phyloP scores from a whole-genome alignment of 1,140 invertebrate species.

The Aphelinus atriplicis region DNA sequence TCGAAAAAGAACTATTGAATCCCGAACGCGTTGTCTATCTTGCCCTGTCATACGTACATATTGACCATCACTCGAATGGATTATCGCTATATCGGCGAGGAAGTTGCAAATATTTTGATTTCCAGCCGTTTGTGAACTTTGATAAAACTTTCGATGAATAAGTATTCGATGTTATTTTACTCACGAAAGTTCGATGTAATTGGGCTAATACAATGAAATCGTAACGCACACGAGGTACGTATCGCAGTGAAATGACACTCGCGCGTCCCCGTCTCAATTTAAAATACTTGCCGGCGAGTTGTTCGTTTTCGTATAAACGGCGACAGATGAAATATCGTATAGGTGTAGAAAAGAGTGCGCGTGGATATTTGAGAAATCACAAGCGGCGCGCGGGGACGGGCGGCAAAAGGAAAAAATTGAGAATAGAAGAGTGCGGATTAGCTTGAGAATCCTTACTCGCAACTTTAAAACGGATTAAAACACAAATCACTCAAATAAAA shows the following conservation, averaged over 20 bases:
- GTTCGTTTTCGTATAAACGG: conserved; percentile 23
- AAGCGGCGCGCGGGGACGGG: conserved; percentile 10
- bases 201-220: no score
- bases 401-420: conserved; percentile 9
- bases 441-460: conserved; percentile 24
- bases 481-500: conserved; percentile 40
- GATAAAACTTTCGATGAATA: no score
- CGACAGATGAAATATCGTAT: conserved; percentile 34
- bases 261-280: conserved; percentile 16
- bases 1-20: no score
- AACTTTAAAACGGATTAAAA: conserved; percentile 38
- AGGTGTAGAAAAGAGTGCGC: conserved; percentile 19
- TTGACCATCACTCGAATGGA: no score
- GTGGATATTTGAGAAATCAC: conserved; percentile 34
- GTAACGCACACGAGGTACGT: no score
- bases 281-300: conserved; percentile 17
- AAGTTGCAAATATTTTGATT: no score
- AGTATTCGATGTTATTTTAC: no score
- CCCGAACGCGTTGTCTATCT: no score
- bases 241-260: not conserved
- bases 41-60: no score
- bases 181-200: no score
- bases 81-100: no score
- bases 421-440: conserved; percentile 30
- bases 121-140: no score